phyloP scores from a whole-genome alignment of 2,797 vertebrate species.

The Lagodon rhomboides region DNA sequence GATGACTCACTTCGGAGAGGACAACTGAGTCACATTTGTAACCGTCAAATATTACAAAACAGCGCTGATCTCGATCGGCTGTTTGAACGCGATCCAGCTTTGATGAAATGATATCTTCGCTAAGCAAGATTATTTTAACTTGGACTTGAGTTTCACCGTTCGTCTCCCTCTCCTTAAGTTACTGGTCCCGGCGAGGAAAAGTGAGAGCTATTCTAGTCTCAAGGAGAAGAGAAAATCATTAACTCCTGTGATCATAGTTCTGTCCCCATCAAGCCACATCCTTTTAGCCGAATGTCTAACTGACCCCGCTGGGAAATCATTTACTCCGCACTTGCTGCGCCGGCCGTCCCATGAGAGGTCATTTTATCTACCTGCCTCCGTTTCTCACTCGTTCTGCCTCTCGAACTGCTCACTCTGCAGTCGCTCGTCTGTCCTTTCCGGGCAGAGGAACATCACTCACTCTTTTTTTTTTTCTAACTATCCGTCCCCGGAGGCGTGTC shows the following conservation, averaged over 20 bases:
- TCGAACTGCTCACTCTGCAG: constrained; percentile 72
- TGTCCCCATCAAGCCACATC: constrained; percentile 62
- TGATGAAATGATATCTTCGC: constrained; percentile 12
- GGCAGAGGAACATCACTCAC: constrained; percentile 47
- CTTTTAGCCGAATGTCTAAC: constrained; percentile 74
- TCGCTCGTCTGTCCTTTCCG: constrained; percentile 67
- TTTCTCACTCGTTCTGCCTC: constrained; percentile 46
- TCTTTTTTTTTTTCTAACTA: constrained; percentile 37
- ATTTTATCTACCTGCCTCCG: constrained; percentile 79
- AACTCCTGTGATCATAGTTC: constrained; percentile 74
- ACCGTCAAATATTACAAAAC: constrained; percentile 6
- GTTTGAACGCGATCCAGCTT: constrained; percentile 1
- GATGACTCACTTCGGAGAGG: constrained; percentile 23
- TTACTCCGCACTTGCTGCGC: constrained; percentile 71
- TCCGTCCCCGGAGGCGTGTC: constrained; percentile 58
- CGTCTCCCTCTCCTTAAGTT: constrained; percentile 30
- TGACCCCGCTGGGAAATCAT: constrained; percentile 83
- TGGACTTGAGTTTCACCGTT: constrained; percentile 37
- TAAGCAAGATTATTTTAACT: constrained; percentile 52
- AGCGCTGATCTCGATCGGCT: not conserved
- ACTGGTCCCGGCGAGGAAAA: constrained; percentile 33
- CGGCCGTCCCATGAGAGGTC: constrained; percentile 72
- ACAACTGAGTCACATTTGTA: too few species aligned
- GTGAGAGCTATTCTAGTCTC: constrained; percentile 51
- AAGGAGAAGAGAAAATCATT: constrained; percentile 81